Base-by-base conservation (phyloP, 1,140 invertebrate genomes). In the Octopus bimaculoides region DNA sequence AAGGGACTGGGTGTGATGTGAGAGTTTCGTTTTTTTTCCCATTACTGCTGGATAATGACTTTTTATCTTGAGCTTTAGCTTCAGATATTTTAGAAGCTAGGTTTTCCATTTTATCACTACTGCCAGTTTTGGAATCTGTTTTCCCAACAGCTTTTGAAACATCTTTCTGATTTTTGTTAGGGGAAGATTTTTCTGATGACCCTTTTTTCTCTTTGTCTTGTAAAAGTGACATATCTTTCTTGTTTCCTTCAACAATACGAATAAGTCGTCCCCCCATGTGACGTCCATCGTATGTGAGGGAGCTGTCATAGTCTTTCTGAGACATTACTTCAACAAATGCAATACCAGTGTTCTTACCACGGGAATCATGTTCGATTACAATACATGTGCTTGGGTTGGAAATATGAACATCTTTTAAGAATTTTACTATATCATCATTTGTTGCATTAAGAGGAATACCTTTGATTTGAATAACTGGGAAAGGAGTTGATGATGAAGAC, bases 311-410 rank as follows among this genome's bases (percentile, higher is more conserved):
- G 78, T 96, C 95, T 53, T 94, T 93, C 7, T 91, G 83, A 20
- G 92, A 92, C 0, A 91, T 92, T 83, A 96, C 95, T 85, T 95
- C 93, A 1, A 96, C 93, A 88, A 93, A 95, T 0, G 94, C 75
- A 92, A 89, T 86, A 89, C 93, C 82, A 91, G 92, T 53, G 90
- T 90, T 75, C 89, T 91, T 79, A 90, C 88, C 91, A 12, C 92
- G 91, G 81, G 92, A 92, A 54, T 92, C 91, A 41, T 92, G 86
- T 17, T 93, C 92, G n/a, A 96, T 93, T 52, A 94, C 93, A 20
- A 91, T 88, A 8, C 96, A 90, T 5, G 94, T 81, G 4, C 84
- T 84, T 66, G 85, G 85, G 9, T 84, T 80, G 5, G 82, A 81
- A 78, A 88, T 84, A 20, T 78, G 69, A 8, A 83, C 56, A 6